Evolutionary conservation across 1,140 invertebrate genomes (phyloP), one percentile per base, ranked within the genome.

Genomic region (Metaphire vulgaris): DNA sequence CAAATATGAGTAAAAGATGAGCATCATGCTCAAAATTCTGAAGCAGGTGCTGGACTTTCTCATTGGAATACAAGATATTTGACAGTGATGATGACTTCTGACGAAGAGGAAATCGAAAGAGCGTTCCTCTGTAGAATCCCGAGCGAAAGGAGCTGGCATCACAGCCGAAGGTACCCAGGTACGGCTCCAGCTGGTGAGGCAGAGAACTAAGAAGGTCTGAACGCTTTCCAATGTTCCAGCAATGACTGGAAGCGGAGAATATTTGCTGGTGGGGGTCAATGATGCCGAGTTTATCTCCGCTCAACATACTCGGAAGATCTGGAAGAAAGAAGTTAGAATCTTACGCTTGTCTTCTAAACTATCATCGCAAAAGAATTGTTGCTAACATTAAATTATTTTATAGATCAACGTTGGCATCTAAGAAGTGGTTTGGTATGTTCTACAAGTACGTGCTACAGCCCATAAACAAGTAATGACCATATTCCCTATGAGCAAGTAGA

Each of bases 301-400:
- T 83, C 0, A 84, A 68, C 1, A 83, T 80, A 66, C 79, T 77
- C n/a, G 82, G 81, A 31, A 82, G 76, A 80, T 83, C 83, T 84
- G 75, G 21, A 80, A 74, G 33, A 68, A 71, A 74, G 32, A 68
- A 29, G 12, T 14, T n/a, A n/a, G n/a, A n/a, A n/a, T n/a, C n/a
- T n/a, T n/a, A n/a, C n/a, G n/a, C n/a, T n/a, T n/a, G n/a, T n/a
- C n/a, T n/a, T n/a, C n/a, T n/a, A n/a, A n/a, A n/a, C n/a, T n/a
- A n/a, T n/a, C n/a, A n/a, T n/a, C n/a, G n/a, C n/a, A n/a, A n/a
- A n/a, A n/a, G n/a, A n/a, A n/a, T n/a, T n/a, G n/a, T n/a, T n/a
- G n/a, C n/a, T n/a, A n/a, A n/a, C n/a, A n/a, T n/a, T n/a, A n/a
- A n/a, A n/a, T n/a, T n/a, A n/a, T n/a, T n/a, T n/a, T n/a, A n/a